phyloP scores from a whole-genome alignment of 2,888 invertebrate genomes.

The Venustoraphidia nigricollis region DNA sequence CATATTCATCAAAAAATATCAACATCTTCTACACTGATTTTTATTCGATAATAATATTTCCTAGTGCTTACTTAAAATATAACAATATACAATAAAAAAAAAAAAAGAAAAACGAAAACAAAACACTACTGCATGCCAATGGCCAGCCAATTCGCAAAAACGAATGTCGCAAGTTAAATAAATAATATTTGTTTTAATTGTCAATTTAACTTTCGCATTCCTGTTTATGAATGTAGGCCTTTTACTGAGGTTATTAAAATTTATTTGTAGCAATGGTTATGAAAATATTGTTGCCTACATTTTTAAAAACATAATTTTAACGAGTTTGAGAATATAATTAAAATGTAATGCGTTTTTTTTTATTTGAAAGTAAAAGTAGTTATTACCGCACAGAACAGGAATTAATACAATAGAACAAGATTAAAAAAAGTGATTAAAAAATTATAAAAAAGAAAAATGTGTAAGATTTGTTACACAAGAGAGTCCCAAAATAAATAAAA shows the following conservation, averaged over 20 bases:
- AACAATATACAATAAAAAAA: slow-evolving; percentile 1
- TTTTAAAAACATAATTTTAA: too few relatives aligned
- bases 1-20: background rate
- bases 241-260: slow-evolving; percentile 4
- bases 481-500: too few relatives aligned
- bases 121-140: slow-evolving; percentile 13
- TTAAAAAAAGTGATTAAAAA: too few relatives aligned
- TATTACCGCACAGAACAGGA: too few relatives aligned
- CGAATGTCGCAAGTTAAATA: slow-evolving; percentile 23
- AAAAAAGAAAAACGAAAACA: slow-evolving; percentile 3
- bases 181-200: slow-evolving; percentile 5
- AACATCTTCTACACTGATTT: background rate
- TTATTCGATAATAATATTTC: background rate
- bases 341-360: too few relatives aligned
- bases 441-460: too few relatives aligned
- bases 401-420: too few relatives aligned
- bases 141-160: slow-evolving; percentile 27
- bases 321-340: too few relatives aligned
- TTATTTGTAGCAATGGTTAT: too few relatives aligned
- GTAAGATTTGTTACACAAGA: too few relatives aligned
- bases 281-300: too few relatives aligned
- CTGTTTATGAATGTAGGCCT: slow-evolving; percentile 35
- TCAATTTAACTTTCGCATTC: slow-evolving; percentile 21
- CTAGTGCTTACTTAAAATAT: background rate
- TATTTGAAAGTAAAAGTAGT: too few relatives aligned